Evolutionary conservation across 2,797 vertebrate species (phyloP), one percentile per base, ranked within the genome.

Genomic region (Perodicticus potto): DNA sequence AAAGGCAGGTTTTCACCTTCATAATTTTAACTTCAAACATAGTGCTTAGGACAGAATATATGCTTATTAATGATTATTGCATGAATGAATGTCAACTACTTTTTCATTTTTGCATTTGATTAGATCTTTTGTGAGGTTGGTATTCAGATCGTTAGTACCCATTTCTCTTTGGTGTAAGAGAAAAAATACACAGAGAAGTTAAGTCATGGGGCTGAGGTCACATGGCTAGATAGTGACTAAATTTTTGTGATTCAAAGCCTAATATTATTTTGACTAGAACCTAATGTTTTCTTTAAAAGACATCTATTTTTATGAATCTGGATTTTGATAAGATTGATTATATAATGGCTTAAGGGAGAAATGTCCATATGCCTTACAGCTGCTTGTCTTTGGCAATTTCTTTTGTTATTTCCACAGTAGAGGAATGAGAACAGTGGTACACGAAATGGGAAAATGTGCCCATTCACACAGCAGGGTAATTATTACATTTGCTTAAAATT

Each of bases 401-500:
- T 87, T 77, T 81, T 25, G 37, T 94, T 70, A 84, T 69, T 69
- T 90, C 29, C 91, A 4, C 83, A 85, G 69, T 23, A 80, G 80
- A 89, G 40, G 13, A 93, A 83, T 43, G 69, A 84, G 45, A 89
- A 22, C 25, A 34, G 37, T 72, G 34, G 25, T 23, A 70, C n/a
- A 23, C 40, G 78, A 74, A 87, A 86, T 93, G 70, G 57, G 88
- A 93, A 83, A 82, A 34, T 81, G 11, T 78, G 67, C 1, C 70
- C 29, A 85, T 53, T 74, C 8, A 77, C 80, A 20, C 77, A 73
- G 53, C 43, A 43, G 17, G 53, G 59, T 67, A 80, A 80, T 94
- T 70, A 43, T 87, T 80, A 74, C 67, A 34, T 91, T 82, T 94
- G 90, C 74, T 95, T 94, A 61, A 78, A 96, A 90, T 97, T 96